These are phyloP conservation scores for Clunio marinus DNA, from an alignment of 2,888 invertebrate genomes.

Conservation along the genomic window DNA sequence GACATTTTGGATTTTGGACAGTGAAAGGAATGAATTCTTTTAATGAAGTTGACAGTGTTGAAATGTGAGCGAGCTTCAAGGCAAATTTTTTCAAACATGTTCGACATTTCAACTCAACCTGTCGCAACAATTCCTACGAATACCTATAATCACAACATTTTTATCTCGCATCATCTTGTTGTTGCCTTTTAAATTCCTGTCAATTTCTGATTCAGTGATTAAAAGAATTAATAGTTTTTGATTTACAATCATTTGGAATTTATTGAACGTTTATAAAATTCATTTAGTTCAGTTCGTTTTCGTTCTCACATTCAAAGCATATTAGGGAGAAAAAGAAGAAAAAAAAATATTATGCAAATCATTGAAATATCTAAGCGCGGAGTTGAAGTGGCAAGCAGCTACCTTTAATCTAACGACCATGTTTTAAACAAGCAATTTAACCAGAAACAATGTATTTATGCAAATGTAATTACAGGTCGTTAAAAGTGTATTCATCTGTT, in stretches of 20 bases:
- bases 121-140: too few relatives aligned
- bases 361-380: neutral
- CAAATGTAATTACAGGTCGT: conserved; percentile 31
- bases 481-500: conserved; percentile 20
- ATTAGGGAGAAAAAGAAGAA: neutral
- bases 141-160: too few relatives aligned
- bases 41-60: conserved; percentile 4
- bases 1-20: neutral
- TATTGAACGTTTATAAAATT: too few relatives aligned
- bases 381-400: neutral
- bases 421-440: conserved; percentile 32
- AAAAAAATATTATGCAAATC: neutral
- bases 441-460: conserved; percentile 35
- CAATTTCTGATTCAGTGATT: conserved; percentile 11
- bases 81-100: neutral
- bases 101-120: neutral
- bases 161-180: conserved; percentile 1
- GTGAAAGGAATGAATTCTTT: neutral
- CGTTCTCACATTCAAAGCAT: neutral
- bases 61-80: neutral
- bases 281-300: too few relatives aligned
- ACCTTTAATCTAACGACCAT: conserved; percentile 30
- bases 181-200: conserved; percentile 23
- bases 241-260: neutral
- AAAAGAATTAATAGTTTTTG: conserved; percentile 18